These are phyloP conservation scores for Eilema griseolum DNA, from an alignment of 2,888 invertebrate species.

Conservation along the genomic window DNA sequence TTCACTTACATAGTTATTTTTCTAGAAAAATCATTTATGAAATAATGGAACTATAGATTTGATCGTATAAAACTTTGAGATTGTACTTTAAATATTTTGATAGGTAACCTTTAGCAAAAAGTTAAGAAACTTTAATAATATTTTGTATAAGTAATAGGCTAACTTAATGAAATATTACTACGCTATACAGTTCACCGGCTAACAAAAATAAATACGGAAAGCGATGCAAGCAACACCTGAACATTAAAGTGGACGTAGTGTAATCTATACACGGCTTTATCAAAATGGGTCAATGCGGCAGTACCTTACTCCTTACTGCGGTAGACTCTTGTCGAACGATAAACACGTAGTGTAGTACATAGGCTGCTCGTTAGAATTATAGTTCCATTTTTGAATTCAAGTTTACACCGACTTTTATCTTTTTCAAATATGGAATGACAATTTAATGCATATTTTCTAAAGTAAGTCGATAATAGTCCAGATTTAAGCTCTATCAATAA, in stretches of 20 bases:
- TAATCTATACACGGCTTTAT: constrained; percentile 82
- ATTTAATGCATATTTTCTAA: not conserved
- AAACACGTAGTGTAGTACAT: constrained; percentile 63
- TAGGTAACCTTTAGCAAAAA: not conserved
- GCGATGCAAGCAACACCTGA: constrained; percentile 61
- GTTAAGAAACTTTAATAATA: not conserved
- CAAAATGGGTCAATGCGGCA: constrained; percentile 84
- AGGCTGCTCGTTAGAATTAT: constrained; percentile 54
- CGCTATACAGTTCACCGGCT: constrained; percentile 16
- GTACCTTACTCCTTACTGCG: constrained; percentile 70
- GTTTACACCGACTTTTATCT: constrained; percentile 18
- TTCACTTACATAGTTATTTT: constrained; percentile 68
- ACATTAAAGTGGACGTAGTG: constrained; percentile 68
- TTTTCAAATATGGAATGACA: not conserved
- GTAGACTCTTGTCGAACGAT: constrained; percentile 62
- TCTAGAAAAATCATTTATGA: constrained; percentile 40
- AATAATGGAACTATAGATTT: constrained; percentile 23
- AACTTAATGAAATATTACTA: not conserved
- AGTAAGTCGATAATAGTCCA: not conserved
- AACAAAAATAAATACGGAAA: constrained; percentile 44
- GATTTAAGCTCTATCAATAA: not conserved
- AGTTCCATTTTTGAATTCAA: not conserved
- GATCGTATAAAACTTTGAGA: constrained; percentile 10
- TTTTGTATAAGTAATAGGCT: not conserved
- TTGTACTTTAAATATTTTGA: not conserved